Evolutionary conservation across 2,113 vertebrate species (phyloP).

Genomic region (Cochlearius cochlearius): DNA sequence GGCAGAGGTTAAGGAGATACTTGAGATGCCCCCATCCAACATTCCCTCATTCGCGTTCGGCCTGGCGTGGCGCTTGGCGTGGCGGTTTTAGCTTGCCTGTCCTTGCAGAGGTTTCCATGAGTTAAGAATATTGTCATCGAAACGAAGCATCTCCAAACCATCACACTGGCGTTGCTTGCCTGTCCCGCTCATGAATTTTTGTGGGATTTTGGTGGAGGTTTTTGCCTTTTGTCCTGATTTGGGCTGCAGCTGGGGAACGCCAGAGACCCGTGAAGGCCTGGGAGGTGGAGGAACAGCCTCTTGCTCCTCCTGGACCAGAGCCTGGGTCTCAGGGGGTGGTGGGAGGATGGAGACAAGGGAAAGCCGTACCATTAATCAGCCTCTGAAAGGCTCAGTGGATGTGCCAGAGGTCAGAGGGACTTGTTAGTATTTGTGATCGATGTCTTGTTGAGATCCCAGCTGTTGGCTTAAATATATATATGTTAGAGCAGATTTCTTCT

Average conservation of each 20-base stretch:
- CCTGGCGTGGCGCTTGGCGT: not conserved
- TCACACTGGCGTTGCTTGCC: not conserved
- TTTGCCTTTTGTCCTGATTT: not conserved
- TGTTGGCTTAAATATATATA: not conserved
- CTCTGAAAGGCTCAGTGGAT: not conserved
- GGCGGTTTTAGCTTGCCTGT: not conserved
- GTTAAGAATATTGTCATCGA: not conserved
- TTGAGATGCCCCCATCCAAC: not conserved
- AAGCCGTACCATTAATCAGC: constrained; percentile 18
- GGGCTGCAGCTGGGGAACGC: not conserved
- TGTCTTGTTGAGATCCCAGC: constrained; percentile 42
- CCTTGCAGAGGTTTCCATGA: not conserved
- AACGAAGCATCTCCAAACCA: not conserved
- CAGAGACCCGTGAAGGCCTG: not conserved
- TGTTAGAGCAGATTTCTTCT: not conserved
- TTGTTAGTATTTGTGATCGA: constrained; percentile 41
- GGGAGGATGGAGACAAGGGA: not conserved
- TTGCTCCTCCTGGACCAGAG: not conserved
- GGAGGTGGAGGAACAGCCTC: not conserved
- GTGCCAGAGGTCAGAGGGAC: constrained; percentile 32
- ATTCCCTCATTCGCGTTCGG: rapidly evolving
- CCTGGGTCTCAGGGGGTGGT: not conserved
- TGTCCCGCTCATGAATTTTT: rapidly evolving
- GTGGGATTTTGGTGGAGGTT: not conserved
- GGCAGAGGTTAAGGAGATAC: not conserved